phyloP scores from a whole-genome alignment of 1,140 invertebrate species.

The Mya arenaria region DNA sequence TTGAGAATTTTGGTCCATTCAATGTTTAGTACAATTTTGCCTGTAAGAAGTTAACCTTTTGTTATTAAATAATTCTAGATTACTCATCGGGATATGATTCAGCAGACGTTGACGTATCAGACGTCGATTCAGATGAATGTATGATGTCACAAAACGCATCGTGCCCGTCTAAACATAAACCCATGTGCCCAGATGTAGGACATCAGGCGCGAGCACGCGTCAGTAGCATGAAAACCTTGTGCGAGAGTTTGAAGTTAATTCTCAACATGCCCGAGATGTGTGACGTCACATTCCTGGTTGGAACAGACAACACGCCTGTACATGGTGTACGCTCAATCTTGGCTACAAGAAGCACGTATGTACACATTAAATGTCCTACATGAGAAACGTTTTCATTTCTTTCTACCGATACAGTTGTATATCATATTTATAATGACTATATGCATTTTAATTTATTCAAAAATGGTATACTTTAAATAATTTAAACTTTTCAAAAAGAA shows the following conservation, averaged over 20 bases:
- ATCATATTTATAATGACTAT: too few species aligned
- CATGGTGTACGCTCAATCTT: conserved; percentile 56
- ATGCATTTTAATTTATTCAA: too few species aligned
- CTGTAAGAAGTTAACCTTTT: too few species aligned
- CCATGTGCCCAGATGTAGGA: conserved; percentile 3
- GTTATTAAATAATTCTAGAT: too few species aligned
- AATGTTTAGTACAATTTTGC: too few species aligned
- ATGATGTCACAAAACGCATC: background rate
- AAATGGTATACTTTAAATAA: too few species aligned
- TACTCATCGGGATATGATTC: conserved; percentile 39
- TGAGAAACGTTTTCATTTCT: too few species aligned
- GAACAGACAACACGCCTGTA: conserved; percentile 35
- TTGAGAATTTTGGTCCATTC: too few species aligned
- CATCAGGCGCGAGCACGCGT: conserved; percentile 9
- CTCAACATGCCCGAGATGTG: conserved; percentile 57
- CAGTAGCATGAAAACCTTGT: conserved; percentile 45
- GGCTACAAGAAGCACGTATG: conserved; percentile 50
- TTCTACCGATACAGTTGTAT: too few species aligned
- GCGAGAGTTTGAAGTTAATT: conserved; percentile 55
- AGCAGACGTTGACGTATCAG: conserved; percentile 11
- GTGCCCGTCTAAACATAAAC: background rate
- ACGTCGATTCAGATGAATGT: background rate
- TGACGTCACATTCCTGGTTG: conserved; percentile 62
- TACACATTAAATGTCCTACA: too few species aligned
- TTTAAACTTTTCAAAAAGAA: too few species aligned